Conservation (phyloP, 2,797 vertebrate genomes). For the Myotis myotis region DNA sequence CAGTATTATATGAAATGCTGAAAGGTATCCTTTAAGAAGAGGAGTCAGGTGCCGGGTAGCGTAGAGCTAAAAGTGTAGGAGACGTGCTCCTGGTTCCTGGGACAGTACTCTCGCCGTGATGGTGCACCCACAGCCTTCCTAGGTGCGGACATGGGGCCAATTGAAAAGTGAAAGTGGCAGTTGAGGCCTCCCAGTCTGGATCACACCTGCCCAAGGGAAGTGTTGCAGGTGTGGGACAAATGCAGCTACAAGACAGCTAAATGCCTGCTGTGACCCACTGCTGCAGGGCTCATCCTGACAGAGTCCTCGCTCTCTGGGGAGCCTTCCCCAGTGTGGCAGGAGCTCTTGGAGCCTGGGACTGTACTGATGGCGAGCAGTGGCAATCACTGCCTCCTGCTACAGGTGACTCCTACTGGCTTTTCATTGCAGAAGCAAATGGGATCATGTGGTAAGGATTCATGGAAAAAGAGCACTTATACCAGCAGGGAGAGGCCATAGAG, state of each 20-base stretch:
- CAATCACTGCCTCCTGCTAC: background rate
- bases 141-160: background rate
- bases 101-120: background rate
- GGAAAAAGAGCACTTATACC: background rate
- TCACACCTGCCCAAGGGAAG: background rate
- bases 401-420: background rate
- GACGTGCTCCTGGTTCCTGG: background rate
- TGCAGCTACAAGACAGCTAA: background rate
- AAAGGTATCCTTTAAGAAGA: no score
- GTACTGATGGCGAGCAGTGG: background rate
- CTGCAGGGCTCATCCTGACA: background rate
- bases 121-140: background rate
- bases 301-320: fast-evolving
- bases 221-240: background rate
- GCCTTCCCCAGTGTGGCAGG: background rate
- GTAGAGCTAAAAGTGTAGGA: background rate
- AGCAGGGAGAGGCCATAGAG: background rate
- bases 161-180: background rate
- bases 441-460: background rate
- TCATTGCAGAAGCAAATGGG: background rate
- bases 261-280: background rate
- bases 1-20: no score
- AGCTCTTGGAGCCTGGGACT: background rate
- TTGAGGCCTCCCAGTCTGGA: background rate
- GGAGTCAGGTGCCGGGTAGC: background rate